Base-by-base conservation (phyloP, 2,888 invertebrate species). In the Augochlorella aurata region DNA sequence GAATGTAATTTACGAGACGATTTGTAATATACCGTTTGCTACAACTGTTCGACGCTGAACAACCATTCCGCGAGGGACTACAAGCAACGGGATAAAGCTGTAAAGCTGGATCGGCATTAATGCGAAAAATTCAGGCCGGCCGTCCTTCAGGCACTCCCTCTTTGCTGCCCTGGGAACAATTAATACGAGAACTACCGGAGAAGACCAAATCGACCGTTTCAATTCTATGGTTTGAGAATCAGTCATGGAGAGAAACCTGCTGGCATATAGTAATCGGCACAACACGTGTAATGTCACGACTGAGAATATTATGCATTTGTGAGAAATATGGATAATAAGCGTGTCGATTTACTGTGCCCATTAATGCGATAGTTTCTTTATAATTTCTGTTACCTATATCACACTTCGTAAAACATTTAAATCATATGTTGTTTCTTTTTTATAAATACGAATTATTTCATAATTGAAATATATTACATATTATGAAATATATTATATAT, bases 71-170 rank as follows among this genome's bases (percentile, higher is more conserved):
- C 49, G 71, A 44, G 52, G 69, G 65, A 68, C 63, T 66, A 65
- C 66, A 50, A 10, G 66, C 49, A 5, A 44, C 70, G 45, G 66
- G 70, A 82, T 71, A 67, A 71, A 82, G 82, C 70, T 71, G 77
- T 74, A 67, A 82, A 82, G 74, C 77, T 77, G 67, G 72, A 82
- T 73, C 61, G 73, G 65, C 38, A 82, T 67, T 74, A 74, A 82
- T 73, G 82, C 73, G 70, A 77, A 77, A 82, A 82, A 82, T 77
- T 73, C 82, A 82, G 82, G 82, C 77, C 82, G n/a, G 49, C 10
- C 29, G 82, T 65, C 82, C 82, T 82, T 82, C 58, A 69, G 82
- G 54, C 82, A 82, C 76, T 82, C 82, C 82, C 65, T 69, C 76
- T 82, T 82, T 81, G 16, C 63, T 69, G 54, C 72, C 72, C 54